phyloP scores from a whole-genome alignment of 2,797 vertebrate genomes.

The Megaceryle alcyon region DNA sequence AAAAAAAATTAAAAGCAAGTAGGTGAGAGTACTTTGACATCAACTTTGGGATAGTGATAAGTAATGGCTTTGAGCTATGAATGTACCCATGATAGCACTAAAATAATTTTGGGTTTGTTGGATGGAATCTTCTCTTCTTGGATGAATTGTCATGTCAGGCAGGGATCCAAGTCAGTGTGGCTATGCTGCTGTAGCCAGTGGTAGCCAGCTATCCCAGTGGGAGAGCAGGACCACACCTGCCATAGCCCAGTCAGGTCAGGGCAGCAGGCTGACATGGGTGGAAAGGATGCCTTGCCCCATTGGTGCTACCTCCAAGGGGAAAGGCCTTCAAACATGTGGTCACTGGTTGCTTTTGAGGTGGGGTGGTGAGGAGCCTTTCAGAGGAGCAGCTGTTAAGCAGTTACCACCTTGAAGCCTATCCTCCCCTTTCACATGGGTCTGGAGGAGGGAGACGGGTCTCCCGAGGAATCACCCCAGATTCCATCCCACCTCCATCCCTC shows the following conservation, averaged over 20 bases:
- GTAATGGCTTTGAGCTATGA: neutral
- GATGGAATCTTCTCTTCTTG: neutral
- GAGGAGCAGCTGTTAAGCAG: neutral
- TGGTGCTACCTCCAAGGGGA: neutral
- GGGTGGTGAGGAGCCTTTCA: neutral
- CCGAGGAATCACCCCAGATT: neutral
- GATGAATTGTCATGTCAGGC: neutral
- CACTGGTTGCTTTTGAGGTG: neutral
- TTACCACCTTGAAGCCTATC: neutral
- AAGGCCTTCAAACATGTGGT: neutral
- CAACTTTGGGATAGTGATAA: neutral
- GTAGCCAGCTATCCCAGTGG: neutral
- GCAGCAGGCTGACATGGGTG: accelerated
- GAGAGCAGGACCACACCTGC: neutral
- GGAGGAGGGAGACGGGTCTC: neutral
- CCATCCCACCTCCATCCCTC: neutral
- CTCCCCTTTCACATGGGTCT: neutral
- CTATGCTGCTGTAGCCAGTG: accelerated
- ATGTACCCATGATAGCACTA: neutral
- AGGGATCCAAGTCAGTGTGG: accelerated
- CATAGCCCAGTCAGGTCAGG: neutral
- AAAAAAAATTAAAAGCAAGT: neutral
- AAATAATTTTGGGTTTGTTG: neutral
- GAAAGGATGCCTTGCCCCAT: accelerated
- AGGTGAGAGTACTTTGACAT: neutral